A percentile compares a stretch with the other conserved stretches of the same genome.
These are phyloP conservation scores for Micropoecilia bifurca DNA, from an alignment of 2,797 vertebrate genomes.

Conservation along the genomic window DNA sequence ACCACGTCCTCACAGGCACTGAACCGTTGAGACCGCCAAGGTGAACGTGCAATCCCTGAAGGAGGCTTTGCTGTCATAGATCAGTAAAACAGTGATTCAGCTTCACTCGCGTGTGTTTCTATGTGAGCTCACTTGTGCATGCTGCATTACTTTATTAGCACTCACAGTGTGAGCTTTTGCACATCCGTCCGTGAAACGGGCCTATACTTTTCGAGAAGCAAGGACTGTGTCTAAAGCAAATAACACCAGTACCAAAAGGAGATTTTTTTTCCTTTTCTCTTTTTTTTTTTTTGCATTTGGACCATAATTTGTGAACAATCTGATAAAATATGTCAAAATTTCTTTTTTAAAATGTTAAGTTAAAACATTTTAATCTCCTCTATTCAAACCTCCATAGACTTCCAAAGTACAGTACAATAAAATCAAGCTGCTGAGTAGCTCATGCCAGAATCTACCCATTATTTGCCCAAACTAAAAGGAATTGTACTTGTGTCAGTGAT, in stretches of 20 bases:
- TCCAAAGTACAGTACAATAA: slow-evolving; percentile 76
- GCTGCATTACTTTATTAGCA: slow-evolving; percentile 64
- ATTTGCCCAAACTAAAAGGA: slow-evolving; percentile 93
- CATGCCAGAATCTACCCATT: slow-evolving; percentile 89
- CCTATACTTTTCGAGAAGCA: slow-evolving; percentile 60
- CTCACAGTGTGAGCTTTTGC: slow-evolving; percentile 10
- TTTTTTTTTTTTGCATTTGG: background rate
- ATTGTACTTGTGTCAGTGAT: slow-evolving; percentile 82
- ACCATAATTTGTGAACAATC: background rate
- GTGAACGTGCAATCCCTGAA: slow-evolving; percentile 86
- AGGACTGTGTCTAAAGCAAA: background rate
- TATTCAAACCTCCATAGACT: slow-evolving; percentile 18
- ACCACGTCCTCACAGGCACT: slow-evolving; percentile 89
- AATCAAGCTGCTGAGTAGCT: slow-evolving; percentile 88
- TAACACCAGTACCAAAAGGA: background rate
- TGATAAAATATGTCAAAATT: background rate
- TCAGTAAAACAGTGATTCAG: slow-evolving; percentile 81
- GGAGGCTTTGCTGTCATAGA: slow-evolving; percentile 87
- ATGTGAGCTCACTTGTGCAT: slow-evolving; percentile 65
- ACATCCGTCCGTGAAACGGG: slow-evolving; percentile 22
- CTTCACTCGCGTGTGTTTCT: slow-evolving; percentile 61
- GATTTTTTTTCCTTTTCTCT: too few species aligned
- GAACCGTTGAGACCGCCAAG: slow-evolving; percentile 89
- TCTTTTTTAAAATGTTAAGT: background rate
- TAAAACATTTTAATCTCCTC: background rate